These are phyloP conservation scores for Phengaris alcon DNA, from an alignment of 2,888 invertebrate genomes.

Conservation along the genomic window DNA sequence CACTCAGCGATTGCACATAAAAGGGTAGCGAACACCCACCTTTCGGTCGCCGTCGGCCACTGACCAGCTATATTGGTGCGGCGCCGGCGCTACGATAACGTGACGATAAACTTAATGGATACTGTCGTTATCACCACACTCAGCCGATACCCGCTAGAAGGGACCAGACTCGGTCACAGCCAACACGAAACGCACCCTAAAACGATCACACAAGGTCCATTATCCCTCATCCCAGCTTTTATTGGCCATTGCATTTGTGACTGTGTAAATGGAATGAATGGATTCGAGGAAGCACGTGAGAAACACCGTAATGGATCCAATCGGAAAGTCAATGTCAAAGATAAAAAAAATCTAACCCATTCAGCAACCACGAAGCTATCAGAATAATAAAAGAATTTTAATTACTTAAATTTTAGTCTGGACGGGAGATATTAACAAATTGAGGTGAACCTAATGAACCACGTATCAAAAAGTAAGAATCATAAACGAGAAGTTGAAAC, in stretches of 20 bases:
- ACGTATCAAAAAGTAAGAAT: neutral
- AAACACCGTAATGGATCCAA: slow-evolving; percentile 60
- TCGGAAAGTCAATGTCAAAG: slow-evolving; percentile 67
- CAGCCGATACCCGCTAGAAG: slow-evolving; percentile 51
- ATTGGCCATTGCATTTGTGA: slow-evolving; percentile 41
- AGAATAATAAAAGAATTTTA: slow-evolving; percentile 23
- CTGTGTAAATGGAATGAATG: slow-evolving; percentile 64
- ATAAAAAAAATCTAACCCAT: slow-evolving; percentile 55
- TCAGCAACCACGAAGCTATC: slow-evolving; percentile 45
- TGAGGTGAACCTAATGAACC: neutral
- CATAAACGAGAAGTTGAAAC: slow-evolving; percentile 1
- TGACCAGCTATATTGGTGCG: slow-evolving; percentile 58
- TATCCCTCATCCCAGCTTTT: slow-evolving; percentile 41
- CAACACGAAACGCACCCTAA: slow-evolving; percentile 36
- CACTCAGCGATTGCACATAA: slow-evolving; percentile 30
- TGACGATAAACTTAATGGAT: slow-evolving; percentile 74
- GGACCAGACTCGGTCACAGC: slow-evolving; percentile 35
- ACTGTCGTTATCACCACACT: slow-evolving; percentile 63
- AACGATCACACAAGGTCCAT: slow-evolving; percentile 47
- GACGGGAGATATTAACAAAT: neutral
- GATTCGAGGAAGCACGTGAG: slow-evolving; percentile 69
- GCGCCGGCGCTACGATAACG: slow-evolving; percentile 75
- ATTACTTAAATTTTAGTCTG: neutral
- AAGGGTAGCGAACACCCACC: slow-evolving; percentile 43
- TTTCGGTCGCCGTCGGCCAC: slow-evolving; percentile 52